phyloP scores from a whole-genome alignment of 2,113 vertebrate genomes.

The human (Homo sapiens) region DNA sequence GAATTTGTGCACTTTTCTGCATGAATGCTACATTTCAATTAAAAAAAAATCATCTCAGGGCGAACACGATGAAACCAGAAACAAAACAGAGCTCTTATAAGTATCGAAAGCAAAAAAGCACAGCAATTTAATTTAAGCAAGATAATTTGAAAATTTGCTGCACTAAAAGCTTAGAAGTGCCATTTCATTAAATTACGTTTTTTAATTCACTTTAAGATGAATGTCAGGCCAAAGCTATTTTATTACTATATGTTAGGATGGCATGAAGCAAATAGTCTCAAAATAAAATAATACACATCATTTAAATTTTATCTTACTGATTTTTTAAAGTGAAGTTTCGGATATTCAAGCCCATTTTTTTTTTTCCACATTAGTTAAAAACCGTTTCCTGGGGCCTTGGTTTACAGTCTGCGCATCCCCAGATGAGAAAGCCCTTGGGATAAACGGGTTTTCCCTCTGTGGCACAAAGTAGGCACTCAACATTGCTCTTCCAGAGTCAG shows the following conservation, averaged over 20 bases:
- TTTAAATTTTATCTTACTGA: slow-evolving; percentile 9
- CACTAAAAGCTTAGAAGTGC: slow-evolving; percentile 66
- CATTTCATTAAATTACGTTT: slow-evolving; percentile 59
- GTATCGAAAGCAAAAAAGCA: slow-evolving; percentile 39
- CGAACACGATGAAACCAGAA: slow-evolving; percentile 43
- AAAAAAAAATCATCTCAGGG: not conserved
- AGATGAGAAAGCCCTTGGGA: not conserved
- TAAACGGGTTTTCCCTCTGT: not conserved
- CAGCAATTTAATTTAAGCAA: slow-evolving; percentile 62
- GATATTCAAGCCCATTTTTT: not conserved
- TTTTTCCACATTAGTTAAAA: not conserved
- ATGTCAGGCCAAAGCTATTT: slow-evolving; percentile 49
- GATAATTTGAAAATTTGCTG: slow-evolving; percentile 60
- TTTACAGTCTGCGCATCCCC: not conserved
- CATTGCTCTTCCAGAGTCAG: not conserved
- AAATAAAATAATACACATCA: slow-evolving; percentile 47
- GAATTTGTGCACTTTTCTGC: slow-evolving; percentile 19
- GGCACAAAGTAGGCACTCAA: not conserved
- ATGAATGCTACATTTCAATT: slow-evolving; percentile 25
- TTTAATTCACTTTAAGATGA: slow-evolving; percentile 59
- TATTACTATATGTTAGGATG: slow-evolving; percentile 24
- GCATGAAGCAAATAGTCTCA: slow-evolving; percentile 44
- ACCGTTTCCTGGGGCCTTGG: not conserved
- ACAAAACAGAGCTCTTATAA: slow-evolving; percentile 30
- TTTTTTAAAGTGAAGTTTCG: not conserved